These are phyloP conservation scores for Carlito syrichta DNA, from an alignment of 2,113 vertebrate species.

Conservation along the genomic window DNA sequence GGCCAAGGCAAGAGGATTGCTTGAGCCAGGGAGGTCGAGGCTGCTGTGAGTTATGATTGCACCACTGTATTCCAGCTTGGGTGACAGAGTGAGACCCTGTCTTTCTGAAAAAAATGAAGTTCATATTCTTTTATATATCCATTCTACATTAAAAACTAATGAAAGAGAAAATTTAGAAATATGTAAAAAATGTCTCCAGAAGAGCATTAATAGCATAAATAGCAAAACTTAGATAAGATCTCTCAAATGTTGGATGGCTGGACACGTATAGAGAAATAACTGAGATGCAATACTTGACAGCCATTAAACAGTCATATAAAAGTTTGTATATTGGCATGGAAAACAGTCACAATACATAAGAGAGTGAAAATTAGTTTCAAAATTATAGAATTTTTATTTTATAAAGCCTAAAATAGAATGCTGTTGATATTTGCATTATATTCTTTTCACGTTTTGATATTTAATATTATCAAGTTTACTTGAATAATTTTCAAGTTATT, in stretches of 20 bases:
- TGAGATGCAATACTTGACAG: rapidly evolving
- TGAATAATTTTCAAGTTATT: neutral
- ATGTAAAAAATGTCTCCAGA: neutral
- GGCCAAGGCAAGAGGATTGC: no score
- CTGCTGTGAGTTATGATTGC: no score
- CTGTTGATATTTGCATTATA: neutral
- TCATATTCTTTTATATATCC: no score
- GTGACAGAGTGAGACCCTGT: no score
- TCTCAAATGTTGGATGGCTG: neutral
- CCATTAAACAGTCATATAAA: rapidly evolving
- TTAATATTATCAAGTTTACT: neutral
- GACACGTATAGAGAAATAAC: rapidly evolving
- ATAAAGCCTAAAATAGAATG: neutral
- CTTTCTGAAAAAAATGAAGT: no score
- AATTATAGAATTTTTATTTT: neutral
- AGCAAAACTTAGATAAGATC: neutral
- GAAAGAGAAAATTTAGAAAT: neutral
- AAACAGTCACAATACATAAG: neutral
- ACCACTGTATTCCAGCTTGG: no score
- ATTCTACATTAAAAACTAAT: neutral
- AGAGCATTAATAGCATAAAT: neutral
- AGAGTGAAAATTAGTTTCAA: neutral
- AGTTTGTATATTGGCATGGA: rapidly evolving
- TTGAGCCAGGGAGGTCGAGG: no score
- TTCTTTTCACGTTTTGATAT: neutral